Evolutionary conservation across 2,888 invertebrate genomes (phyloP).

Genomic region (Pherbina coryleti): DNA sequence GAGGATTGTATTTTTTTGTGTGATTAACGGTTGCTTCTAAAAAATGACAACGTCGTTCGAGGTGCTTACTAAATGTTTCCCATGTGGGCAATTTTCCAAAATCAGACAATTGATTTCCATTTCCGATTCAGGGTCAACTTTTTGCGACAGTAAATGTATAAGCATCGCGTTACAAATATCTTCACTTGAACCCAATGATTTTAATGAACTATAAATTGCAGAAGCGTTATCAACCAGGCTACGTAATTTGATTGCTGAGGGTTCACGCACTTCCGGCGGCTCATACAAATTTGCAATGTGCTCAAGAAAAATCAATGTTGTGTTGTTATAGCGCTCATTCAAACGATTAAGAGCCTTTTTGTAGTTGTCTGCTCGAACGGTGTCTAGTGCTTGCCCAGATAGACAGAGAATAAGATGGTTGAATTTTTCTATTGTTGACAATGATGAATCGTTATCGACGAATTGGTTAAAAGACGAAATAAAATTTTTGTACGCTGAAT

Average conservation of each 20-base stretch:
- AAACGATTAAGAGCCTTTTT: not conserved
- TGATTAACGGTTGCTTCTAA: conserved; percentile 27
- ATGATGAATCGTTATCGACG: conserved; percentile 3
- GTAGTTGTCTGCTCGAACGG: conserved; percentile 2
- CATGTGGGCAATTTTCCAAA: conserved; percentile 31
- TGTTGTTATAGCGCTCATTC: conserved; percentile 11
- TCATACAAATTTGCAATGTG: not conserved
- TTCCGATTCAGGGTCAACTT: too few relatives aligned
- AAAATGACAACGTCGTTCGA: conserved; percentile 39
- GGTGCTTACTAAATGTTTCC: conserved; percentile 29
- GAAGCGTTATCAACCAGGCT: conserved; percentile 38
- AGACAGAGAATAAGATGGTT: conserved; percentile 1
- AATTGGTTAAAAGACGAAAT: conserved; percentile 20
- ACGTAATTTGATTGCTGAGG: too few relatives aligned
- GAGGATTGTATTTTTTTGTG: not conserved
- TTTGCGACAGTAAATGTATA: conserved; percentile 38
- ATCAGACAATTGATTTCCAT: conserved; percentile 36
- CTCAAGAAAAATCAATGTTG: conserved; percentile 1
- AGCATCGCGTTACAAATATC: conserved; percentile 41
- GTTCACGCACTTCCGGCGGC: conserved; percentile 28
- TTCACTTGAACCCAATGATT: conserved; percentile 35
- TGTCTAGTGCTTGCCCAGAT: not conserved
- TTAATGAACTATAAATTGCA: conserved; percentile 37
- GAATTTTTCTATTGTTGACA: conserved; percentile 26
- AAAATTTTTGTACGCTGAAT: conserved; percentile 38